Conservation (phyloP, 2,888 invertebrate species). For the Antitype chi region DNA sequence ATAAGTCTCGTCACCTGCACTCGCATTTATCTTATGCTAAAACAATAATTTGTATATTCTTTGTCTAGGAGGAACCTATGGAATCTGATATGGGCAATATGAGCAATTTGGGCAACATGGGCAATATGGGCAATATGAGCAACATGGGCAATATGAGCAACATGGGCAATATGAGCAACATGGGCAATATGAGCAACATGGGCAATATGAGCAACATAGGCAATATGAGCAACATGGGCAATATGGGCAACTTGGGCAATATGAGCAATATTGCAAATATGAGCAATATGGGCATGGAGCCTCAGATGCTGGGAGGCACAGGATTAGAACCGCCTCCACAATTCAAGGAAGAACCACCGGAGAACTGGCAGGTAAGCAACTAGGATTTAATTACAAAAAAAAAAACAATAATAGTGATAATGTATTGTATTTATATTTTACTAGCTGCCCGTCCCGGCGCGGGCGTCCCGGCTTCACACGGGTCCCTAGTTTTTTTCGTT, state of each 20-base stretch:
- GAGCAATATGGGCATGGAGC: slow-evolving; percentile 72
- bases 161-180: background rate
- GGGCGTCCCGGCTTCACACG: no score
- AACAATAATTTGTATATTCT: background rate
- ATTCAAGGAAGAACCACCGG: slow-evolving; percentile 88
- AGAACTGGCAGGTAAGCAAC: slow-evolving; percentile 86
- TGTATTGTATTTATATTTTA: no score
- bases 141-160: background rate
- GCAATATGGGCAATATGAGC: background rate
- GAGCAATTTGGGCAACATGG: slow-evolving; percentile 67
- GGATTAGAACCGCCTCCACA: slow-evolving; percentile 79
- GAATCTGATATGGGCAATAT: slow-evolving; percentile 78
- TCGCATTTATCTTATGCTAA: background rate
- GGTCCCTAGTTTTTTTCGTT: no score
- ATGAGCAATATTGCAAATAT: background rate
- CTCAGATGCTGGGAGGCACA: slow-evolving; percentile 73
- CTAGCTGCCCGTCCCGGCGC: no score
- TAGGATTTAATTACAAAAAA: background rate
- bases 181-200: slow-evolving; percentile 3
- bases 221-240: slow-evolving; percentile 67
- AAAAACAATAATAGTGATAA: background rate
- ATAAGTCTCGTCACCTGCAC: background rate
- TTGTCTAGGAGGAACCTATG: slow-evolving; percentile 84
- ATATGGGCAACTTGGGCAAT: background rate
- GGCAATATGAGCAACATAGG: slow-evolving; percentile 42